A percentile compares a stretch with the other conserved stretches of the same genome.
Conservation (phyloP, 2,113 vertebrate genomes). For the Nothocercus nigrocapillus region DNA sequence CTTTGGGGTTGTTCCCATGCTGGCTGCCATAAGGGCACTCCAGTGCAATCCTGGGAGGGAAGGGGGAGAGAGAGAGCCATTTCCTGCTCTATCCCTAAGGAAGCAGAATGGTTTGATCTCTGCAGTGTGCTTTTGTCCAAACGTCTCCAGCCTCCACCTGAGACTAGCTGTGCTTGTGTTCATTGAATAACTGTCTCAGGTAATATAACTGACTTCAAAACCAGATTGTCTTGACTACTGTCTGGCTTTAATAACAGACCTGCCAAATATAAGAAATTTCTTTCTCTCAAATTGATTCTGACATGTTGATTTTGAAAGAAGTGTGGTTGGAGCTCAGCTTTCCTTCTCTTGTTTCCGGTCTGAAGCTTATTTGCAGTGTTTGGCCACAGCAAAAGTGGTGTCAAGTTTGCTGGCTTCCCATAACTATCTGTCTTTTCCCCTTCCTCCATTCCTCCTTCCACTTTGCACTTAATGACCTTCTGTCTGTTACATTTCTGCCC, state of each 20-base stretch:
- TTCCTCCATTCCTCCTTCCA: neutral
- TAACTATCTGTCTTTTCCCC: slow-evolving; percentile 13
- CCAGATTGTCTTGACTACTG: neutral
- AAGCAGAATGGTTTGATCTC: neutral
- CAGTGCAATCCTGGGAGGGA: neutral
- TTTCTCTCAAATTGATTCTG: neutral
- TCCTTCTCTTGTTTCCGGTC: neutral
- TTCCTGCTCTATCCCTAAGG: neutral
- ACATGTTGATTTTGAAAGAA: slow-evolving; percentile 8
- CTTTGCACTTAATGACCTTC: slow-evolving; percentile 52
- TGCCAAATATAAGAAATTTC: slow-evolving; percentile 4
- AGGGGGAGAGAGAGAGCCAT: neutral
- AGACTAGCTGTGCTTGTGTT: neutral
- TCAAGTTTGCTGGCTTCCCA: slow-evolving; percentile 46
- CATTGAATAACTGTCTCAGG: neutral
- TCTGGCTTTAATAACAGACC: neutral
- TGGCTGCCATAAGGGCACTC: neutral
- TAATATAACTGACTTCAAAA: neutral
- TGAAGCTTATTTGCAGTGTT: slow-evolving; percentile 37
- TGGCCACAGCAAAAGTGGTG: slow-evolving; percentile 45
- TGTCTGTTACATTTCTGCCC: slow-evolving; percentile 55
- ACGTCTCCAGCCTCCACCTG: neutral
- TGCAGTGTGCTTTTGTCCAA: neutral
- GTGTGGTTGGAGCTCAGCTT: neutral
- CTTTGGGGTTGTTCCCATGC: neutral